Base-by-base conservation (phyloP, 2,888 invertebrate species). In the Dorcus parallelipipedus region DNA sequence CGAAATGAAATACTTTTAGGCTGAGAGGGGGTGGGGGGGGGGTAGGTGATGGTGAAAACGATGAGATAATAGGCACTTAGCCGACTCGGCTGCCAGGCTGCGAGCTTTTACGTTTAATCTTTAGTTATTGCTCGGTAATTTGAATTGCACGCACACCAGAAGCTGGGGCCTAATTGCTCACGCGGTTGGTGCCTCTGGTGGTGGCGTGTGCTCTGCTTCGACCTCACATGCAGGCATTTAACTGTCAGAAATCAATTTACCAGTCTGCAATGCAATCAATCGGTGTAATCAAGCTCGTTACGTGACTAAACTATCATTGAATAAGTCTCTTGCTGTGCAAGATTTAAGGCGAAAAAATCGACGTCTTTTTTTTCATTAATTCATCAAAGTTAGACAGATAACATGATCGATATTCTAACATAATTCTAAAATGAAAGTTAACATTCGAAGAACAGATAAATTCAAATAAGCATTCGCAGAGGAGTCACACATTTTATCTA, bases 241-340 rank as follows among this genome's bases (percentile, higher is more conserved):
- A 56, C 64, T 65, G 64, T 65, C 64, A 64, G 63, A 61, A 66
- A 66, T 66, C 66, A 66, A 66, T 66, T 66, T 64, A 54, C 54
- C 43, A 58, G 51, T 61, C 59, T 59, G 61, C 62, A 62, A 64
- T 60, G 64, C 60, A 64, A 65, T 66, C 65, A 65, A 63, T 66
- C 58, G 58, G 55, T 56, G 62, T 63, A 65, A 66, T 65, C 61
- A 65, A 53, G 56, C 56, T 58, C 33, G 58, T 54, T 54, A 56
- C 58, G 53, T 58, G 54, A 58, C 45, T 45, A 45, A 20, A 45
- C 20, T 45, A 45, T 23, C 20, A 20, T 45, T 33, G 26, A 33
- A 33, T 41, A 51, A 41, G 51, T 51, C 40, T 51, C 41, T 17
- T 54, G 45, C 45, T 38, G 45, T 6, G 45, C 45, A 20, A 41